Evolutionary conservation across 64 coral and sea anemone genomes (phyloP), one percentile per base, ranked within the genome.

Genomic region (Porites lutea): DNA sequence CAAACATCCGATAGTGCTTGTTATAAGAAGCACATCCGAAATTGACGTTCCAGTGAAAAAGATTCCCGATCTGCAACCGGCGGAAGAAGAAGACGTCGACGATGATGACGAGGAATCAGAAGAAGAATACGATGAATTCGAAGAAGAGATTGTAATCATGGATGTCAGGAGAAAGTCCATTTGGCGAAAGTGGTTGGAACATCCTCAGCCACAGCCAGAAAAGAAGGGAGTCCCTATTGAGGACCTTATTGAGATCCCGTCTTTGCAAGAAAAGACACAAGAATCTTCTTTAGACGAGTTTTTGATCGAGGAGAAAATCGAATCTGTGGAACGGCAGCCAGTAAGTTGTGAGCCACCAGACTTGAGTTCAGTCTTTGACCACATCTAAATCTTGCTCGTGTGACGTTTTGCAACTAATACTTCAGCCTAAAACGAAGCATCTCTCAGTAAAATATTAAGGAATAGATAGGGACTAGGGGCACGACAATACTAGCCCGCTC

Each of bases 61-160:
- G 27, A 45, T 14, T 68, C 46, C 11, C 14, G 7, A 21, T 6
- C 16, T 64, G 3, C 22, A 47, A 48, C 44, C 48, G 12, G 73
- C 19, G 2, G 81, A 84, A 20, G 81, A 84, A 13, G 81, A 57
- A 16, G 73, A 76, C 11, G 75, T 13, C 49, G 50, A 55, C 5
- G 48, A 83, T 2, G 80, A 82, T 11, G 71, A 76, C 18, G 73
- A 76, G 13, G 73, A 76, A 52, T 21, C 73, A 19, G 73, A 76
- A 19, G 80, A 83, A n/a, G 80, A 83, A 13, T 65, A 83, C 44
- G 81, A 84, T 52, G 81, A 84, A 68, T 84, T 84, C 49, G 81
- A 84, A 22, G 81, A 84, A 68, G 81, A 68, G 81, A 68, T 84
- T 64, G 63, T 84, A 0, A 18, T 84, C 14, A 18, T 84, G 81